Conservation (phyloP, 2,113 vertebrate genomes). For the Hirundichthys speculiger region DNA sequence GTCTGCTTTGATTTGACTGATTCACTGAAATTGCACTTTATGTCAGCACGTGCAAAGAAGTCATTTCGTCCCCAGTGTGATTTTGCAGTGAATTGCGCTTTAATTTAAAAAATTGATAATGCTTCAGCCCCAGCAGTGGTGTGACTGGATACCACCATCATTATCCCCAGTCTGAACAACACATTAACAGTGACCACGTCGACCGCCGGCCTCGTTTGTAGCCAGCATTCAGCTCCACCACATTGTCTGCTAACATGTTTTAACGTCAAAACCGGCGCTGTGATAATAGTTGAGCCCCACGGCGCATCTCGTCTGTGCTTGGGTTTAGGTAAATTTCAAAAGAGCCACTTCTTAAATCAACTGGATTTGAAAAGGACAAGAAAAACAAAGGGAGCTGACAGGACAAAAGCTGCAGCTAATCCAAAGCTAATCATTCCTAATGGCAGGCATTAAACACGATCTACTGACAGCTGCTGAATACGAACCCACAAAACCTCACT, state of each 20-base stretch:
- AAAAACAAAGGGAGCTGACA: constrained; percentile 24
- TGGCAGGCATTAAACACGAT: constrained; percentile 62
- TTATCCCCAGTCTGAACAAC: constrained; percentile 18
- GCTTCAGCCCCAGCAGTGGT: constrained; percentile 4
- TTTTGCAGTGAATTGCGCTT: constrained; percentile 26
- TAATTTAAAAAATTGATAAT: constrained; percentile 17
- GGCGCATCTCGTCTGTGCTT: background rate
- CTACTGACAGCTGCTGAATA: constrained; percentile 52
- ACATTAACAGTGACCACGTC: constrained; percentile 15
- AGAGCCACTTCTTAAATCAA: constrained; percentile 46
- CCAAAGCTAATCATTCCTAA: constrained; percentile 69
- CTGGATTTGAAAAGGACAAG: constrained; percentile 34
- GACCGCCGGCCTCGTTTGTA: constrained; percentile 4
- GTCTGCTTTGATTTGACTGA: constrained; percentile 19
- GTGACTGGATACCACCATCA: constrained; percentile 9
- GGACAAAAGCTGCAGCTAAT: constrained; percentile 63
- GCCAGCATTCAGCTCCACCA: background rate
- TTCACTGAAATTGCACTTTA: constrained; percentile 16
- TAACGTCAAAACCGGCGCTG: constrained; percentile 16
- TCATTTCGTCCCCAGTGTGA: constrained; percentile 16
- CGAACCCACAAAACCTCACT: constrained; percentile 45
- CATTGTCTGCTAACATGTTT: constrained; percentile 39
- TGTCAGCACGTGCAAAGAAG: background rate
- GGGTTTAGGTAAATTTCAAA: constrained; percentile 11
- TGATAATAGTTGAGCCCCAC: background rate